Base-by-base conservation (phyloP, 2,797 vertebrate species). In the Tympanoctomys barrerae region DNA sequence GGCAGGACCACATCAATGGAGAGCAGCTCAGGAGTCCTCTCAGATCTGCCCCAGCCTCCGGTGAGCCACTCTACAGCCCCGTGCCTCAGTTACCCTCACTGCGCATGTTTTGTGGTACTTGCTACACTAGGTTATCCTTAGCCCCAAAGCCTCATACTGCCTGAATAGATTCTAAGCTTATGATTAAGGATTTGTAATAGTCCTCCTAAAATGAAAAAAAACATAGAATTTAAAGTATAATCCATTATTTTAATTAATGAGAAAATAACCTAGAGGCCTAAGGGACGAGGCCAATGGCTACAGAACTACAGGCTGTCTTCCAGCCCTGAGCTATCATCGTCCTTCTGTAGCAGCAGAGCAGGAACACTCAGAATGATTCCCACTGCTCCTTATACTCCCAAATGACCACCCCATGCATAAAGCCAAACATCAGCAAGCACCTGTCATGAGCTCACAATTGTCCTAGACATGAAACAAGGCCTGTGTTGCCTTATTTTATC, bases 121-220 rank as follows among this genome's bases (percentile, higher is more conserved):
- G 64, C 79, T 80, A 19, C 54, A 77, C 39, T 36, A 52, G 13
- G 75, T 49, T 80, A 57, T 86, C 59, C 84, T 94, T 64, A 94
- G 71, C 90, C 75, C 68, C 36, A 54, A 88, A 88, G 31, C 28
- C 5, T 79, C 61, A 84, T 5, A 62, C 52, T 73, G 80, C 31
- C 31, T 92, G 46, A 49, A 36, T 36, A 89, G 39, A 62, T 61
- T 94, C 73, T 68, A 97, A 75, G 49, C 80, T 82, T 14, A 4
- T 82, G 5, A 92, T 94, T 28, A 95, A 91, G 89, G 89, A 85
- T 92, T 82, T 52, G 92, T 68, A 36, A 66, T 22, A 5, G 2
- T 64, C 87, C 62, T 94, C 70, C n/a, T 71, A 97, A 97, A 95
- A 89, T 95, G 96, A 91, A 79, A 31, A 64, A 94, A 84, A 81